Evolutionary conservation across 2,113 vertebrate genomes (phyloP).

Genomic region (Raja brachyura): DNA sequence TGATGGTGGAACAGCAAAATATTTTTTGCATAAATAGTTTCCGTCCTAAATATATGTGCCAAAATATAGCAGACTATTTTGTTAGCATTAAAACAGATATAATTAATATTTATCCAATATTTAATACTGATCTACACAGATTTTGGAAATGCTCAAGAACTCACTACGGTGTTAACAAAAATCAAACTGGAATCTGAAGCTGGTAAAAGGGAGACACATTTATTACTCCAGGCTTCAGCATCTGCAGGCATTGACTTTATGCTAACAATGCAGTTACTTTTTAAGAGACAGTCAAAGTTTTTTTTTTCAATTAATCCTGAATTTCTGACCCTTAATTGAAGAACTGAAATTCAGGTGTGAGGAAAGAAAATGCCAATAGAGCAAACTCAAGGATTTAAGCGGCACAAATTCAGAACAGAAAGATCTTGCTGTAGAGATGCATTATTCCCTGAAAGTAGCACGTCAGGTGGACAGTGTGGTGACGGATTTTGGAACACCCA

Average conservation of each 20-base stretch:
- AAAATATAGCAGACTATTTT: background rate
- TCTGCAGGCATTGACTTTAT: no score
- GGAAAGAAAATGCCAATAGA: background rate
- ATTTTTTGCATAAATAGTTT: background rate
- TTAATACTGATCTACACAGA: background rate
- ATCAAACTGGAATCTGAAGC: no score
- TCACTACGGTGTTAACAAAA: background rate
- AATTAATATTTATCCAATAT: background rate
- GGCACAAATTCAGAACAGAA: background rate
- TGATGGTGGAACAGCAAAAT: background rate
- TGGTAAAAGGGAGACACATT: no score
- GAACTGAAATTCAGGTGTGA: background rate
- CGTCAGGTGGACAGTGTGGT: no score
- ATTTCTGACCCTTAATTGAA: background rate
- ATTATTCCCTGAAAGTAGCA: no score
- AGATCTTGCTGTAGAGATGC: no score
- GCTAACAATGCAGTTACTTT: background rate
- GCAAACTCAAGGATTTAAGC: no score
- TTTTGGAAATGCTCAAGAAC: background rate
- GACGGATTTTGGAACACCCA: no score
- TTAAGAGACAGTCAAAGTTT: background rate
- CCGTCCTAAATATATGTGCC: background rate
- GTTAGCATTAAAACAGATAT: background rate
- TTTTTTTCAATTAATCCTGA: background rate
- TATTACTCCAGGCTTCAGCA: no score